phyloP scores from a whole-genome alignment of 2,797 vertebrate genomes.

The Sebastiscus tertius region DNA sequence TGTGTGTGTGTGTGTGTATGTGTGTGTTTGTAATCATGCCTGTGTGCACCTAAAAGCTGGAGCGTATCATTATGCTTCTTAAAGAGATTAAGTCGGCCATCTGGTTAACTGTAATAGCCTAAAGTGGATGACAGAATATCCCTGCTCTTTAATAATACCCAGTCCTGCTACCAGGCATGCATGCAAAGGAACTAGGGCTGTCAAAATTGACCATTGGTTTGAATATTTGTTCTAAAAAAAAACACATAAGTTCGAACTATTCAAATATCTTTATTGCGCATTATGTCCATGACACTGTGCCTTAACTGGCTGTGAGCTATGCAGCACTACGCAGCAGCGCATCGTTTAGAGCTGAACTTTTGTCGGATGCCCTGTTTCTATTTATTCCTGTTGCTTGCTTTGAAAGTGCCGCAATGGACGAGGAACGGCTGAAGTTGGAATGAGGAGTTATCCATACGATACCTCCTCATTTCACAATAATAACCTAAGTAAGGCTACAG shows the following conservation, averaged over 20 bases:
- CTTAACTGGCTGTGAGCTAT: too few relatives aligned
- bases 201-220: too few relatives aligned
- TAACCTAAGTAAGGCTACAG: not conserved
- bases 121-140: not conserved
- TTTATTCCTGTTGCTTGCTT: not conserved
- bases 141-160: not conserved
- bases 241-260: too few relatives aligned
- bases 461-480: not conserved
- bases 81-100: slow-evolving; percentile 29
- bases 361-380: not conserved
- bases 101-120: slow-evolving; percentile 13
- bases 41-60: slow-evolving; percentile 9
- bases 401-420: not conserved
- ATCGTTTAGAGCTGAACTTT: not conserved
- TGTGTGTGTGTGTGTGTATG: not conserved
- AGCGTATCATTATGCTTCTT: slow-evolving; percentile 9
- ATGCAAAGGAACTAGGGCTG: not conserved
- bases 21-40: not conserved
- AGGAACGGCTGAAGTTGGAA: not conserved
- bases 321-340: too few relatives aligned
- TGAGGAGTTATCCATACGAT: not conserved
- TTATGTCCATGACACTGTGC: too few relatives aligned
- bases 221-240: too few relatives aligned
- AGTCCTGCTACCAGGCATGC: not conserved
- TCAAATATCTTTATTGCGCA: too few relatives aligned